These are phyloP conservation scores for Caerostris darwini DNA, from an alignment of 1,140 invertebrate genomes.

Conservation along the genomic window DNA sequence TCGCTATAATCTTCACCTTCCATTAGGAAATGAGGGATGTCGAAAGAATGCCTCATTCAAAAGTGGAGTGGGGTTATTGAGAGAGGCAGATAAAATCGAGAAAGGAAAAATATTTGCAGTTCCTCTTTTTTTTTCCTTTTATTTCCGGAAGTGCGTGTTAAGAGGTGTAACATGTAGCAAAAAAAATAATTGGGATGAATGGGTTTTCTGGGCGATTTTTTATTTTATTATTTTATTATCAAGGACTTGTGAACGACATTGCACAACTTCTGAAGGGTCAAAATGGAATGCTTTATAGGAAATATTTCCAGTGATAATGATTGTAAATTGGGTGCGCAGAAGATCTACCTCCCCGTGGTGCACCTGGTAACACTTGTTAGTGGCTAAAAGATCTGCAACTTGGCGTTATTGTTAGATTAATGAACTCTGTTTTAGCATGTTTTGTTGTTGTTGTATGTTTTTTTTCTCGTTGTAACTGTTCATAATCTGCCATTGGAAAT, in stretches of 20 bases:
- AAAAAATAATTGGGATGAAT: not conserved
- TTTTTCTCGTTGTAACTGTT: too few relatives aligned
- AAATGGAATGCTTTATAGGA: too few relatives aligned
- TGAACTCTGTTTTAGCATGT: too few relatives aligned
- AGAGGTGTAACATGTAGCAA: not conserved
- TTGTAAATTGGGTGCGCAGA: too few relatives aligned
- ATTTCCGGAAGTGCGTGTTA: not conserved
- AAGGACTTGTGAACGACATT: too few relatives aligned
- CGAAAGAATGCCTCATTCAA: conserved; percentile 12
- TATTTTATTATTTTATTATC: not conserved
- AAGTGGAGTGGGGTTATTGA: conserved; percentile 14
- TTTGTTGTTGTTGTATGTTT: too few relatives aligned
- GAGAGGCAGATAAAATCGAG: not conserved
- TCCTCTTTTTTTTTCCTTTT: not conserved
- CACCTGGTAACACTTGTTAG: too few relatives aligned
- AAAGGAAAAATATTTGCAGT: not conserved
- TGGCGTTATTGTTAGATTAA: too few relatives aligned
- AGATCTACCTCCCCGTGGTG: too few relatives aligned
- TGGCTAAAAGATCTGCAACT: too few relatives aligned
- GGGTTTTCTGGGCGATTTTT: not conserved
- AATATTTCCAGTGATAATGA: too few relatives aligned
- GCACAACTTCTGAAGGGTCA: not conserved
- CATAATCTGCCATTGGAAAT: too few relatives aligned
- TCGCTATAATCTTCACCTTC: conserved; percentile 45
- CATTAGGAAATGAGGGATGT: conserved; percentile 52